Conservation (phyloP, 2,797 vertebrate genomes). For the Betta splendens region DNA sequence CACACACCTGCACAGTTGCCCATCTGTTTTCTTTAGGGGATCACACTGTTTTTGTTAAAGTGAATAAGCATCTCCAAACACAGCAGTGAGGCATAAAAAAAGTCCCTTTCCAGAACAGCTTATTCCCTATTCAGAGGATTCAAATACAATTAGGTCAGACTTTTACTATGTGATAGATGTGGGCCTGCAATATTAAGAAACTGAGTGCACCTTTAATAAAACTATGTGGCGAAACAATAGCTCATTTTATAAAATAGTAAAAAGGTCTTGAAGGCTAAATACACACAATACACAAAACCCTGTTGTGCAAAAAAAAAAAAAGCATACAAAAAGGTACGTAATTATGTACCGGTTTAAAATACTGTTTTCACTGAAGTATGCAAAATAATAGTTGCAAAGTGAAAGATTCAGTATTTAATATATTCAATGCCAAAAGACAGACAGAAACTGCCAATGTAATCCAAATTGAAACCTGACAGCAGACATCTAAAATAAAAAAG, state of each 20-base stretch:
- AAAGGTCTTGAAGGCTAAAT: constrained; percentile 45
- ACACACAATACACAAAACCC: constrained; percentile 55
- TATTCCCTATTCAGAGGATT: constrained; percentile 69
- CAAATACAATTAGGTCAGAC: constrained; percentile 70
- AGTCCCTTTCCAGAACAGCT: constrained; percentile 58
- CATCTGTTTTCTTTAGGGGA: constrained; percentile 78
- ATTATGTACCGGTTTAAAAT: too few relatives aligned
- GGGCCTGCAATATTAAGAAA: constrained; percentile 48
- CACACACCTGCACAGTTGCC: constrained; percentile 61
- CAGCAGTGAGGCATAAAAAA: constrained; percentile 65
- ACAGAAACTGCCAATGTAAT: constrained; percentile 33
- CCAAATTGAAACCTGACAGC: constrained; percentile 41
- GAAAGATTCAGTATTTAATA: too few relatives aligned
- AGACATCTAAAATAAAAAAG: constrained; percentile 52
- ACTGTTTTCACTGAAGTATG: too few relatives aligned
- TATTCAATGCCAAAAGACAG: too few relatives aligned
- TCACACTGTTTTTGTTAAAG: constrained; percentile 71
- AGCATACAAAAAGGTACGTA: too few relatives aligned
- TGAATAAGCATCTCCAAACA: constrained; percentile 73
- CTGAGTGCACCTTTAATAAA: constrained; percentile 71
- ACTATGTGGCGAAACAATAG: constrained; percentile 61
- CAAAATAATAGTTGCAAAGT: too few relatives aligned
- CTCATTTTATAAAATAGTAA: constrained; percentile 61
- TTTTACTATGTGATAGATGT: constrained; percentile 54
- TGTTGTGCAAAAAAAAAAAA: constrained; percentile 23